Evolutionary conservation across 2,113 vertebrate genomes (phyloP).

Genomic region (Dendropsophus ebraccatus): DNA sequence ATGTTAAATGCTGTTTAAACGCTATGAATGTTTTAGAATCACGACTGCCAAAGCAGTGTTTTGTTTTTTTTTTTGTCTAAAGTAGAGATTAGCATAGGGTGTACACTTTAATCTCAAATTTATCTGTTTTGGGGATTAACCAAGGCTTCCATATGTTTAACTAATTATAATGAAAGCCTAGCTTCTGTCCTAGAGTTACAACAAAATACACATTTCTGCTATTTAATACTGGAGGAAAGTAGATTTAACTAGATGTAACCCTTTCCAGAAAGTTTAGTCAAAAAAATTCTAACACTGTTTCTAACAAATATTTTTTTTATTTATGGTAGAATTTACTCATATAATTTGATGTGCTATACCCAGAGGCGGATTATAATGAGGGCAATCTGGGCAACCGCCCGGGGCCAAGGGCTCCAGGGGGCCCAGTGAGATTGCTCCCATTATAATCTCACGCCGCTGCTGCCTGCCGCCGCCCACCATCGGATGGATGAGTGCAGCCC

Average conservation of each 20-base stretch:
- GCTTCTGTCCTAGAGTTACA: conserved; percentile 34
- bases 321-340: too few species aligned
- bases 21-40: conserved; percentile 8
- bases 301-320: too few species aligned
- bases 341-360: too few species aligned
- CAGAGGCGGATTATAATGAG: too few species aligned
- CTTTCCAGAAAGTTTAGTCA: background rate
- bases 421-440: too few species aligned
- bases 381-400: too few species aligned
- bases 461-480: too few species aligned
- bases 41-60: conserved; percentile 22
- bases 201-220: conserved; percentile 28
- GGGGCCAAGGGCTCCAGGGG: too few species aligned
- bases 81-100: conserved; percentile 56
- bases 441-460: too few species aligned
- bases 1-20: background rate
- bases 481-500: too few species aligned
- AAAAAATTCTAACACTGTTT: background rate
- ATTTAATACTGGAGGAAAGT: background rate
- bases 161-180: conserved; percentile 53
- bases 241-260: background rate
- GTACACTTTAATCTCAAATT: conserved; percentile 53
- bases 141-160: conserved; percentile 54
- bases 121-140: conserved; percentile 55
- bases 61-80: conserved; percentile 52